Evolutionary conservation across 1,140 invertebrate species (phyloP), one percentile per base, ranked within the genome.

Genomic region (Ips nitidus): DNA sequence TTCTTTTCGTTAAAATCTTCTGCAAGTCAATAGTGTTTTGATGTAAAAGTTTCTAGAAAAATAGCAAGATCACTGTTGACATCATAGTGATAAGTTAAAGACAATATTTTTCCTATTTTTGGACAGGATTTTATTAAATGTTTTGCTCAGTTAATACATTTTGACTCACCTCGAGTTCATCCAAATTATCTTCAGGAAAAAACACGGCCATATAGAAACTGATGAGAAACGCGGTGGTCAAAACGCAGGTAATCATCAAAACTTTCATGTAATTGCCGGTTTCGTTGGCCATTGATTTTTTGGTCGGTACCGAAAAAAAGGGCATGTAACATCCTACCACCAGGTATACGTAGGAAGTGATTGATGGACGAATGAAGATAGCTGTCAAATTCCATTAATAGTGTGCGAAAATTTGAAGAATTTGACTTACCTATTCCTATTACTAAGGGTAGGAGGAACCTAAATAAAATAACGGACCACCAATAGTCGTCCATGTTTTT

Each of bases 201-300:
- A 37, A 70, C 4, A 68, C 1, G 4, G 40, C 56, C 43, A 70
- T 52, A 39, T 70, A 64, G 52, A 56, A 64, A 36, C 60, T 57
- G n/a, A 64, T 6, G 2, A 70, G 41, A 2, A 59, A 45, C 4
- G 41, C n/a, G 3, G 40, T 45, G n/a, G 45, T 70, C 60, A 70
- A 38, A 3, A 64, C 39, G 40, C 52, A 62, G 3, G 55, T 39
- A 6, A 70, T 56, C 4, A 64, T 42, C 3, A 45, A 47, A 5
- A 70, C 50, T 38, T 70, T 70, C 55, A 70, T 41, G 69, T 52
- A 70, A 22, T 8, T 42, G 5, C 67, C 67, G 8, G 67, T 63
- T 37, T 7, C 36, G 2, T n/a, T 6, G 7, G 47, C 55, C 69
- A 65, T 65, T 0, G 59, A 45, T 4, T 45, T 40, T 3, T 2